These are phyloP conservation scores for Mormoops blainvillei DNA, from an alignment of 2,113 vertebrate genomes.

Conservation along the genomic window DNA sequence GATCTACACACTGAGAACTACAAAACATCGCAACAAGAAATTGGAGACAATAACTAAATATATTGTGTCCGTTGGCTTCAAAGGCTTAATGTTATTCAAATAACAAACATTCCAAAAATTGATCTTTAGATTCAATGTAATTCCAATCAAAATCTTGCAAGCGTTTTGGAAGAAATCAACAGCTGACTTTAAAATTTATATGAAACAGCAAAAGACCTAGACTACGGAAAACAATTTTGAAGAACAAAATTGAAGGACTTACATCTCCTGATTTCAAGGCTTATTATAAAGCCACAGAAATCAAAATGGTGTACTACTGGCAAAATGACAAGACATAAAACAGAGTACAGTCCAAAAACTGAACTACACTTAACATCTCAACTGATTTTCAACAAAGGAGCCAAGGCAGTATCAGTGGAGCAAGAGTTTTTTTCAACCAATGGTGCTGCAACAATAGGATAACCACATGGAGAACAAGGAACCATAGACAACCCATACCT, in stretches of 20 bases:
- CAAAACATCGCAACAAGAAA: background rate
- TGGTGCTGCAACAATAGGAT: background rate
- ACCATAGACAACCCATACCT: background rate
- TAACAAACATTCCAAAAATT: background rate
- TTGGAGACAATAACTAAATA: background rate
- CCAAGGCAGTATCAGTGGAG: background rate
- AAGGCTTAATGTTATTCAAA: background rate
- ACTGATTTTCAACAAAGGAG: background rate
- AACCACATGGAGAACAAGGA: background rate
- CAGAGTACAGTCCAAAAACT: background rate
- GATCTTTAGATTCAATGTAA: background rate
- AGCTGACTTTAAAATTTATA: background rate
- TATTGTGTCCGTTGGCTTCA: background rate
- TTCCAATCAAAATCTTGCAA: background rate
- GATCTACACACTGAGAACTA: too few species aligned
- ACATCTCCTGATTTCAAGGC: background rate
- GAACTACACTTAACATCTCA: background rate
- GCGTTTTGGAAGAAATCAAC: background rate
- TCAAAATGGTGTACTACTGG: background rate
- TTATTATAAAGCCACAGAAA: background rate
- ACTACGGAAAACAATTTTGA: background rate
- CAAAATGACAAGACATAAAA: background rate
- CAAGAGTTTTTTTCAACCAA: background rate
- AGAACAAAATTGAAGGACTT: background rate
- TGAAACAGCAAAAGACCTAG: background rate